These are phyloP conservation scores for Morone chrysops DNA, from an alignment of 2,113 vertebrate genomes.

Conservation along the genomic window DNA sequence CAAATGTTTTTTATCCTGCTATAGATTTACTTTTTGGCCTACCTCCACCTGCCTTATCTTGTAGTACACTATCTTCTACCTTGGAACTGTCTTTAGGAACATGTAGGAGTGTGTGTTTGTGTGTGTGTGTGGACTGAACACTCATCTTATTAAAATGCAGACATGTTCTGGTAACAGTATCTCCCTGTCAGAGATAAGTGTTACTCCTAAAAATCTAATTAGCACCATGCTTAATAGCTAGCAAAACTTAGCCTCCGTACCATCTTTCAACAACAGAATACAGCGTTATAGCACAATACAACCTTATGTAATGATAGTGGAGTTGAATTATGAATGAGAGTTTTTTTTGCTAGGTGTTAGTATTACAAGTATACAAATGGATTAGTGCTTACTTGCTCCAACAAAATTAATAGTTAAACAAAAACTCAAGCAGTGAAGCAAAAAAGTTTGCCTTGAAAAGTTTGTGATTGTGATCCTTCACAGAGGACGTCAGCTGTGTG, in stretches of 20 bases:
- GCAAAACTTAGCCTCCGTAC: neutral
- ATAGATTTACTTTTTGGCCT: too few relatives aligned
- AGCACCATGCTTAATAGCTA: neutral
- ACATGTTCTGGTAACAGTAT: neutral
- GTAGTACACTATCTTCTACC: neutral
- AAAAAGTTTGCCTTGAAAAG: neutral
- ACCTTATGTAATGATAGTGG: neutral
- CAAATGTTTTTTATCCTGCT: neutral
- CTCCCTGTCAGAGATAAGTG: neutral
- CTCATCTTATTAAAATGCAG: slow-evolving; percentile 9
- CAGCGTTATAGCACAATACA: too few relatives aligned
- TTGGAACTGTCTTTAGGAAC: neutral
- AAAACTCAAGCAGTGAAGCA: neutral
- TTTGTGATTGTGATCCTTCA: neutral
- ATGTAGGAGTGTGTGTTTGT: neutral
- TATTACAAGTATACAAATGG: neutral
- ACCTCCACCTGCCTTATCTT: neutral
- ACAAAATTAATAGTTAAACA: neutral
- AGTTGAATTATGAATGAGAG: neutral
- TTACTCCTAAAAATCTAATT: neutral
- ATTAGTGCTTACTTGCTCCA: neutral
- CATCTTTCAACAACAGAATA: neutral
- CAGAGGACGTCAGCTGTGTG: neutral
- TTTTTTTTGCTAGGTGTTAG: neutral
- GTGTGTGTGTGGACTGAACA: neutral